Percentiles rank a stretch among this genome's conserved stretches.
phyloP scores from a whole-genome alignment of 2,888 invertebrate genomes.

The Euzophera pinguis region DNA sequence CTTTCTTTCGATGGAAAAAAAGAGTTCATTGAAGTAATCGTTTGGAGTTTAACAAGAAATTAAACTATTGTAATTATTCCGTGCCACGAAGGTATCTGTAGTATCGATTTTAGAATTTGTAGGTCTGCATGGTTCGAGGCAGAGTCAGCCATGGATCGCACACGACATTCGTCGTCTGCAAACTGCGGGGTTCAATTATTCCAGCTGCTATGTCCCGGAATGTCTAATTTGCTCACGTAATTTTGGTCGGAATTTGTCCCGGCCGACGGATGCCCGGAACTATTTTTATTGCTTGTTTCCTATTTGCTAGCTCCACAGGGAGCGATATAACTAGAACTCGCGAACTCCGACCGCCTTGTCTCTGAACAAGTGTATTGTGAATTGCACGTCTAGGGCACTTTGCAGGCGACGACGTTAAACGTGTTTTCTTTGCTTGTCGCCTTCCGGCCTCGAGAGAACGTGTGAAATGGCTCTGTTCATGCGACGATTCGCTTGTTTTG shows the following conservation, averaged over 20 bases:
- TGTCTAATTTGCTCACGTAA: constrained; percentile 79
- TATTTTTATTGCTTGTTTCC: constrained; percentile 78
- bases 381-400: constrained; percentile 55
- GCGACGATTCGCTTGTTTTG: constrained; percentile 30
- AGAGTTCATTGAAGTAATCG: too few species aligned
- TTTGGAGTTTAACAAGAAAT: too few species aligned
- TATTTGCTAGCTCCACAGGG: constrained; percentile 66
- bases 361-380: constrained; percentile 65
- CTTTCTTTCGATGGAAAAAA: too few species aligned
- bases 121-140: not conserved
- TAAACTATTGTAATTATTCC: too few species aligned
- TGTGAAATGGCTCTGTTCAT: constrained; percentile 30
- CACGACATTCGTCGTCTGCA: constrained; percentile 48
- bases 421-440: constrained; percentile 45
- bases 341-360: constrained; percentile 62
- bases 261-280: constrained; percentile 65
- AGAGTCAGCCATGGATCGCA: constrained; percentile 32
- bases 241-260: constrained; percentile 72
- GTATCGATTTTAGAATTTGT: not conserved
- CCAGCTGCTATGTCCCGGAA: constrained; percentile 69
- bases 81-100: too few species aligned
- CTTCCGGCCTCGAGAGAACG: constrained; percentile 43
- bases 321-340: constrained; percentile 68
- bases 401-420: constrained; percentile 36
- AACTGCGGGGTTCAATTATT: constrained; percentile 61